Base-by-base conservation (phyloP, 2,113 vertebrate species). In the Nesogale talazaci region DNA sequence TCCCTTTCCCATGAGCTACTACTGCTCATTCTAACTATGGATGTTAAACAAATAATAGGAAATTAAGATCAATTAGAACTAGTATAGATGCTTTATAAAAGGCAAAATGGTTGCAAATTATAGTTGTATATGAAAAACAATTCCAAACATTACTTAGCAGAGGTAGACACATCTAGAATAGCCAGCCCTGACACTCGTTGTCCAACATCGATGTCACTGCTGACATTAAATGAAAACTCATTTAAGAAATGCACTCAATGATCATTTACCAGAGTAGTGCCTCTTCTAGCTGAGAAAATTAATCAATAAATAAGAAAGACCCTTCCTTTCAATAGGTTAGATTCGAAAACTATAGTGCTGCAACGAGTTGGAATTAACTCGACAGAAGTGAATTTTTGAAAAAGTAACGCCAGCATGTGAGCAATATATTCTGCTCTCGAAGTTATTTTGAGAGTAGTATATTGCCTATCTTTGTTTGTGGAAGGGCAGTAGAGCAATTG, bases 101-200 rank as follows among this genome's bases (percentile, higher is more conserved):
- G 42, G 42, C 82, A 79, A 69, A 85, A 77, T 31, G 78, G 27
- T 10, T 61, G 36, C 57, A 81, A 76, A 69, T 79, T 6, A 8
- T 79, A 86, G 56, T 52, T 92, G 31, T 20, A 40, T 4, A 77
- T 61, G 27, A 27, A 90, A 93, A 91, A 36, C 74, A 56, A 82
- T 16, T 3, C 42, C 70, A 46, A 90, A 90, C 52, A 89, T 74
- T 85, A 34, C 19, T 88, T 88, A 29, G 1, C 46, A 36, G 65
- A 74, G 29, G 3, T 77, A 16, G 4, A 1, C 4, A 31, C 46
- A 20, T 79, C 34, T 78, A 22, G 88, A 89, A 46, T n/a, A 92
- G 22, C 27, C 63, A 86, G 6, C 9, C 3, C 29, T 16, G 42
- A 23, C 9, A 77, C n/a, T 40, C 27, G 8, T 27, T 40, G 6